Conservation (phyloP, 2,888 invertebrate genomes). For the Amphipoea oculea region DNA sequence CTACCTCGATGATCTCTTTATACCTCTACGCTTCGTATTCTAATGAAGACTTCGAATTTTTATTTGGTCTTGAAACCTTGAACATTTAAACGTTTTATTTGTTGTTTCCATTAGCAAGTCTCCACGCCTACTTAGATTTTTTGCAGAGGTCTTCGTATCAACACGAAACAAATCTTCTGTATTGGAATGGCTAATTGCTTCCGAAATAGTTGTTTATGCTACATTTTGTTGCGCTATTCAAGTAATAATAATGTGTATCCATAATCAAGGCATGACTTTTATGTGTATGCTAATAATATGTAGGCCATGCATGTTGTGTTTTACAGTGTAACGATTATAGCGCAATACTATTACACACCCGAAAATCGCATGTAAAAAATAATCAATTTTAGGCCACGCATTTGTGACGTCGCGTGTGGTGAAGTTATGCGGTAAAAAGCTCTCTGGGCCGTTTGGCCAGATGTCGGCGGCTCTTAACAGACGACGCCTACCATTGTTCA, state of each 20-base stretch:
- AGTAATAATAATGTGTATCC: slow-evolving; percentile 1
- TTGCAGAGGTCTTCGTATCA: slow-evolving; percentile 35
- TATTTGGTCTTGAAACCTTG: slow-evolving; percentile 60
- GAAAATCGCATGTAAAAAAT: slow-evolving; percentile 55
- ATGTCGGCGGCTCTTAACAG: slow-evolving; percentile 69
- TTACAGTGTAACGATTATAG: slow-evolving; percentile 24
- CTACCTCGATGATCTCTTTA: slow-evolving; percentile 76
- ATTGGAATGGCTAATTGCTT: slow-evolving; percentile 17
- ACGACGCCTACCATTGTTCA: slow-evolving; percentile 71
- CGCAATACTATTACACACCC: slow-evolving; percentile 50
- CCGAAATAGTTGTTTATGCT: slow-evolving; percentile 1
- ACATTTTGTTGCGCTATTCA: slow-evolving; percentile 4
- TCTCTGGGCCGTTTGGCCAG: slow-evolving; percentile 70
- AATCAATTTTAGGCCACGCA: slow-evolving; percentile 68
- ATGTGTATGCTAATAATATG: slow-evolving; percentile 13
- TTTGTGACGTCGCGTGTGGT: slow-evolving; percentile 73
- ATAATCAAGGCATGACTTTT: not conserved
- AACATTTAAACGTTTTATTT: slow-evolving; percentile 56
- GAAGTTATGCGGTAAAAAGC: slow-evolving; percentile 71
- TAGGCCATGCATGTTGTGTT: slow-evolving; percentile 20
- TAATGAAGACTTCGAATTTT: slow-evolving; percentile 46
- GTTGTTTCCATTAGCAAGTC: slow-evolving; percentile 52
- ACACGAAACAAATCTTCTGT: slow-evolving; percentile 23
- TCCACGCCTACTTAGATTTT: slow-evolving; percentile 61
- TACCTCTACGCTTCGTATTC: slow-evolving; percentile 61